A percentile compares a stretch with the other conserved stretches of the same genome.
Evolutionary conservation across 30 jellyfish, hydroid and myxozoan genomes (phyloP).

Genomic region (Nemopilema nomurai): DNA sequence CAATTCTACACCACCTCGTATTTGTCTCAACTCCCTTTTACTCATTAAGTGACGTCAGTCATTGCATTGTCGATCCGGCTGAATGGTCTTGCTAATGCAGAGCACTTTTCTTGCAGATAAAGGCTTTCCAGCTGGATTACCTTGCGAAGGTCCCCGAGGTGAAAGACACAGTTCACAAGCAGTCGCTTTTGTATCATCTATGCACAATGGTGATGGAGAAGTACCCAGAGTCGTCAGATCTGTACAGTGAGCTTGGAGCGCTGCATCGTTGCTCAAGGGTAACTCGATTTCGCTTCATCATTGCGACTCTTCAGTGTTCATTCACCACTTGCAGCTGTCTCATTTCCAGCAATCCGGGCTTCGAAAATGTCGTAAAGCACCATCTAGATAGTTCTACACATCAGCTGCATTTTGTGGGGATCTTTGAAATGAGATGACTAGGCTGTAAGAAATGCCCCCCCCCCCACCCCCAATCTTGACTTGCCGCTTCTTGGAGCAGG

Average conservation of each 20-base stretch:
- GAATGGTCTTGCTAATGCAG: background rate
- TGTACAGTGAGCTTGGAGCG: slow-evolving; percentile 97
- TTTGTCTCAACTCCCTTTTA: too few relatives aligned
- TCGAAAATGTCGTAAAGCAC: too few relatives aligned
- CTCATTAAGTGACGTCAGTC: too few relatives aligned
- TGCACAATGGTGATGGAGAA: slow-evolving; percentile 93
- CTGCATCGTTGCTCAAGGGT: slow-evolving; percentile 97
- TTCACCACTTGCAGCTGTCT: background rate
- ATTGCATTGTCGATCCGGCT: background rate
- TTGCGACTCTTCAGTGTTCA: background rate
- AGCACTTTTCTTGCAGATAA: slow-evolving; percentile 63
- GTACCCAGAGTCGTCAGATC: slow-evolving; percentile 95
- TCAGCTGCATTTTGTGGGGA: too few relatives aligned
- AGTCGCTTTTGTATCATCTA: slow-evolving; percentile 86
- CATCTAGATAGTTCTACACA: too few relatives aligned
- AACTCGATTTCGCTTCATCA: background rate
- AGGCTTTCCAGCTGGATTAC: slow-evolving; percentile 90
- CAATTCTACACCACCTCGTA: too few relatives aligned
- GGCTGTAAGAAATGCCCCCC: too few relatives aligned
- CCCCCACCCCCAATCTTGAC: too few relatives aligned
- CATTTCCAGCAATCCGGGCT: too few relatives aligned
- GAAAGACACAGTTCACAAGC: slow-evolving; percentile 98
- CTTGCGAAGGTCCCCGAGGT: slow-evolving; percentile 98
- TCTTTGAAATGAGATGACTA: too few relatives aligned
- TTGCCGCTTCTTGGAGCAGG: too few relatives aligned